Base-by-base conservation (phyloP, 2,113 vertebrate genomes). In the Otolemur garnettii region DNA sequence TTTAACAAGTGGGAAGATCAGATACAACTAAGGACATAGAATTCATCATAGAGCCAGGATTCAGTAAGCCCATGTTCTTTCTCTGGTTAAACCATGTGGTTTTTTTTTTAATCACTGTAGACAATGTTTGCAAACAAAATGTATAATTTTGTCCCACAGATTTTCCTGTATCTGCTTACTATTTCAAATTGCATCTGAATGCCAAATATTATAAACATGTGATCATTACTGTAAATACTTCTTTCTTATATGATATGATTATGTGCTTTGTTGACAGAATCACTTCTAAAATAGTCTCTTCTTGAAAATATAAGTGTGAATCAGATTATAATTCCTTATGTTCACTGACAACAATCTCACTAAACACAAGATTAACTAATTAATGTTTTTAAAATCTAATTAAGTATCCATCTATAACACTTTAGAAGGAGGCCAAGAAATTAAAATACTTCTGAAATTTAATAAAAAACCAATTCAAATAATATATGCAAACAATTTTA, bases 361-460 rank as follows among this genome's bases (percentile, higher is more conserved):
- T 94, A 83, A 85, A 91, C 33, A 17, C 53, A 55, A 88, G 11
- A 45, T 28, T 7, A 84, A 74, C 83, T 75, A 35, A 62, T 35
- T 87, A 5, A 38, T 74, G 81, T 92, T 92, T 55, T 45, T 53
- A 93, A 83, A 85, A 75, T 87, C 50, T 55, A 91, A 90, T 93
- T 83, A 96, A 93, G 22, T 42, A 62, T 50, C 80, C 93, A 81
- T 95, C 19, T 91, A 33, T 6, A 87, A 55, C 35, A 13, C 14
- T 81, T 90, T 18, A 59, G 50, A 13, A 81, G 77, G 26, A 53
- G 30, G n/a, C 45, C 45, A 89, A 4, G 82, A 90, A 93, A 82
- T 82, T 64, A 35, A 94, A 92, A 91, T 50, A 72, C 6, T 19
- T 80, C 79, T 83, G 57, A 77, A 91, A 93, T 93, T 80, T 35